These are phyloP conservation scores for Mimumesa dahlbomi DNA, from an alignment of 2,888 invertebrate genomes.

Conservation along the genomic window DNA sequence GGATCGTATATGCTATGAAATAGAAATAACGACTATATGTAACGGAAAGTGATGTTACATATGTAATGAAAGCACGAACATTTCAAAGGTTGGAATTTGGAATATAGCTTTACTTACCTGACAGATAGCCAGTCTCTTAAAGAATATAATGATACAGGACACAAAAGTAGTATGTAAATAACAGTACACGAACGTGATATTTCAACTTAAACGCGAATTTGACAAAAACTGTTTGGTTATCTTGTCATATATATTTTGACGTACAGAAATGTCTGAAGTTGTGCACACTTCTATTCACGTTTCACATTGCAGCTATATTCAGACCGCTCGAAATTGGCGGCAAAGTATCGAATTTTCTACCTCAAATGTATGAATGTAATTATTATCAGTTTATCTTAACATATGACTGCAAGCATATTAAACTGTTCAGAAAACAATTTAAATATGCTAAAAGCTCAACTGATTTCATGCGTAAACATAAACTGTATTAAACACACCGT, in stretches of 20 bases:
- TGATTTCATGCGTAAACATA: too few relatives aligned
- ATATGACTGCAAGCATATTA: too few relatives aligned
- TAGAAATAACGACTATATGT: too few relatives aligned
- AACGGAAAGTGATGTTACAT: too few relatives aligned
- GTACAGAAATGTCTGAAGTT: conserved; percentile 13
- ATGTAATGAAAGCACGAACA: too few relatives aligned
- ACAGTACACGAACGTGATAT: background rate
- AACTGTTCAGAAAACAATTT: too few relatives aligned
- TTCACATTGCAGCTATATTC: background rate
- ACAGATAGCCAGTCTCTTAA: background rate
- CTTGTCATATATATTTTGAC: conserved; percentile 16
- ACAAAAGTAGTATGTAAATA: background rate
- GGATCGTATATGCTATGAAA: too few relatives aligned
- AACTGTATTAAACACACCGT: too few relatives aligned
- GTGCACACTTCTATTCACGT: background rate
- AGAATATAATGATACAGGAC: background rate
- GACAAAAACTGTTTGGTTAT: conserved; percentile 9
- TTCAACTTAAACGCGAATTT: background rate
- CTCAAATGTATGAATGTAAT: background rate
- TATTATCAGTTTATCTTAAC: too few relatives aligned
- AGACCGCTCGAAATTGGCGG: background rate
- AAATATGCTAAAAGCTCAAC: too few relatives aligned
- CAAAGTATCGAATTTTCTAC: too few relatives aligned
- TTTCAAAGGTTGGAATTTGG: too few relatives aligned
- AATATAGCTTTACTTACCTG: conserved; percentile 37